Evolutionary conservation across 2,797 vertebrate genomes (phyloP), one percentile per base, ranked within the genome.

Genomic region (Tragopan temminckii): DNA sequence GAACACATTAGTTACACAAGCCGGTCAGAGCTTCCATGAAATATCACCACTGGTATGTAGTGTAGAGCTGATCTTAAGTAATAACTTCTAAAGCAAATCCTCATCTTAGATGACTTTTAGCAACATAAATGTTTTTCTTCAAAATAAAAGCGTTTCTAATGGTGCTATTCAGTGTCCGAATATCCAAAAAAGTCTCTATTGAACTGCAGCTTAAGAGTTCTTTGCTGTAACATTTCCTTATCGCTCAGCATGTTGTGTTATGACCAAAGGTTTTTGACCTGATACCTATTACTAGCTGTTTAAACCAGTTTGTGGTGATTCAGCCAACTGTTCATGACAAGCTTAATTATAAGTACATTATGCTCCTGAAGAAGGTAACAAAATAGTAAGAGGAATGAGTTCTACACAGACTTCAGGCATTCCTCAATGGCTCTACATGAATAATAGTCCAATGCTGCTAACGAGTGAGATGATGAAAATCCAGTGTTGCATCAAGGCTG

Each of bases 381-480:
- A 94, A 92, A 92, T 18, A 81, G 36, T 66, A 62, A 46, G 40
- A 91, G 59, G 43, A 94, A 93, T 5, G 43, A 93, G 75, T 67
- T 87, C 69, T 40, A 48, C 48, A 70, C 67, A 89, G 67, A 74
- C 66, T 80, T 58, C 85, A 90, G 77, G 89, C 87, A 95, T 69
- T 94, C 78, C 81, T 59, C 59, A 64, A 70, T 93, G 69, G 90
- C 58, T 62, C 72, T 50, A 75, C 25, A 14, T 87, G 83, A 93
- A 78, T 90, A 88, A 92, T 84, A 74, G 36, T 70, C 80, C 78
- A 94, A 77, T 80, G 86, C 40, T 53, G 40, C 85, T 86, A 91
- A 91, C 67, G 91, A 94, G 57, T 38, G 72, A 79, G 64, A 74
- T 81, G 91, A 88, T 80, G 57, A 93, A 93, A 95, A 91, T 48